phyloP scores from a whole-genome alignment of 2,113 vertebrate genomes.

The Antechinus stuartii region DNA sequence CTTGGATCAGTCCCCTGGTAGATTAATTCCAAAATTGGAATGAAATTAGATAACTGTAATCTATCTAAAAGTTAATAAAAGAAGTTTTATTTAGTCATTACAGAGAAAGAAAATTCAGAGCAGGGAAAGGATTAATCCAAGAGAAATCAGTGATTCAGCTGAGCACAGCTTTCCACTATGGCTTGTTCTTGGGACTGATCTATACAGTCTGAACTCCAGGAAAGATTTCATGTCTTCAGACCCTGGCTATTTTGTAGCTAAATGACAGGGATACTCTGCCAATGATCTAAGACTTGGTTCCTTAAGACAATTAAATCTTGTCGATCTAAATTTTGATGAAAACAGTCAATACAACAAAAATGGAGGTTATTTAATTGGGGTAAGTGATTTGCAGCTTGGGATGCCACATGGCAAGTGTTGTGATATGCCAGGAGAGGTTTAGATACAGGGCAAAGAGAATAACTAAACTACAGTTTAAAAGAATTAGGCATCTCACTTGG shows the following conservation, averaged over 20 bases:
- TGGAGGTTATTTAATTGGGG: no score
- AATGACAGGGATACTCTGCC: neutral
- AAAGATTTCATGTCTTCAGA: neutral
- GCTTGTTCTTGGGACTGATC: neutral
- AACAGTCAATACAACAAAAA: no score
- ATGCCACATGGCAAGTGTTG: no score
- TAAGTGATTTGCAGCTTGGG: no score
- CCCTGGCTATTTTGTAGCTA: neutral
- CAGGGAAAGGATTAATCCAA: neutral
- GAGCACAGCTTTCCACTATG: neutral
- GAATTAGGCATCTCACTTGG: no score
- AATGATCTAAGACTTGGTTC: neutral
- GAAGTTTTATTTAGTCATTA: neutral
- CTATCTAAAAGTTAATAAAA: neutral
- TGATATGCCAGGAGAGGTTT: no score
- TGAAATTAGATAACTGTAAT: neutral
- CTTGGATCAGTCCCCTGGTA: neutral
- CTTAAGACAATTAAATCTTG: neutral
- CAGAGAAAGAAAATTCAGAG: neutral
- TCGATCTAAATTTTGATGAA: no score
- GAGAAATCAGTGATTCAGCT: neutral
- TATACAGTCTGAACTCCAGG: neutral
- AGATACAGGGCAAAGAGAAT: no score
- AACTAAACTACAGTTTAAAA: no score
- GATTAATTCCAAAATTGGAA: neutral